Evolutionary conservation across 1,140 invertebrate species (phyloP).

Genomic region (Hylaeus anthracinus): DNA sequence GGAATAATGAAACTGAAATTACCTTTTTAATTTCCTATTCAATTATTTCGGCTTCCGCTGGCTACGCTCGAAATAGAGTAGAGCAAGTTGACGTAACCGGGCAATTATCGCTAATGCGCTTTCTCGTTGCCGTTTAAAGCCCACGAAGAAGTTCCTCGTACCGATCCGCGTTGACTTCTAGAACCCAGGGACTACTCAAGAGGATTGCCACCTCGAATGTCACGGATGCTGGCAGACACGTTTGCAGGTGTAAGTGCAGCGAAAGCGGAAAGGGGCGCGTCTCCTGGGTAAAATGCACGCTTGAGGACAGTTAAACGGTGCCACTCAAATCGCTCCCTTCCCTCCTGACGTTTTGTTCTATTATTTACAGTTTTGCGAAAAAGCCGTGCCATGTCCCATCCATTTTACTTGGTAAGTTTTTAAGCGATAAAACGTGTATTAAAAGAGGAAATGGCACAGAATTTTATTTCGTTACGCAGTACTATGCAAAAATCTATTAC

Average conservation of each 20-base stretch:
- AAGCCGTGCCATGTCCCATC: not conserved
- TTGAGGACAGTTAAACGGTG: slow-evolving; percentile 9
- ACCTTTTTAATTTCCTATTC: slow-evolving; percentile 48
- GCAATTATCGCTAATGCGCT: slow-evolving; percentile 64
- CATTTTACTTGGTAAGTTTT: too few species aligned
- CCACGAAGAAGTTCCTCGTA: slow-evolving; percentile 47
- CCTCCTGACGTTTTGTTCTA: not conserved
- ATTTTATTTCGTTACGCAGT: too few species aligned
- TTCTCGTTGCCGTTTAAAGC: slow-evolving; percentile 58
- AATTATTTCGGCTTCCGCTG: slow-evolving; percentile 38
- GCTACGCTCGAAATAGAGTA: slow-evolving; percentile 31
- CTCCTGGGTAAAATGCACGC: slow-evolving; percentile 1
- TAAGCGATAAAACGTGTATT: too few species aligned
- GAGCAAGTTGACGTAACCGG: slow-evolving; percentile 48
- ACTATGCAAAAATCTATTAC: too few species aligned
- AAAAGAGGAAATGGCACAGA: too few species aligned
- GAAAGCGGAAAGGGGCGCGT: slow-evolving; percentile 28
- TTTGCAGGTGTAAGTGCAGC: slow-evolving; percentile 36
- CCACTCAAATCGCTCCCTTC: not conserved
- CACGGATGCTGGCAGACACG: slow-evolving; percentile 46
- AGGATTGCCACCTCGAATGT: slow-evolving; percentile 60
- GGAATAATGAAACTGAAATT: not conserved
- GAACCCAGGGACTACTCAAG: slow-evolving; percentile 57
- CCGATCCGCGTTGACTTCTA: slow-evolving; percentile 27
- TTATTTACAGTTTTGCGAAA: slow-evolving; percentile 5